A percentile compares a stretch with the other conserved stretches of the same genome.
These are phyloP conservation scores for Villa cingulata DNA, from an alignment of 2,888 invertebrate species.

Conservation along the genomic window DNA sequence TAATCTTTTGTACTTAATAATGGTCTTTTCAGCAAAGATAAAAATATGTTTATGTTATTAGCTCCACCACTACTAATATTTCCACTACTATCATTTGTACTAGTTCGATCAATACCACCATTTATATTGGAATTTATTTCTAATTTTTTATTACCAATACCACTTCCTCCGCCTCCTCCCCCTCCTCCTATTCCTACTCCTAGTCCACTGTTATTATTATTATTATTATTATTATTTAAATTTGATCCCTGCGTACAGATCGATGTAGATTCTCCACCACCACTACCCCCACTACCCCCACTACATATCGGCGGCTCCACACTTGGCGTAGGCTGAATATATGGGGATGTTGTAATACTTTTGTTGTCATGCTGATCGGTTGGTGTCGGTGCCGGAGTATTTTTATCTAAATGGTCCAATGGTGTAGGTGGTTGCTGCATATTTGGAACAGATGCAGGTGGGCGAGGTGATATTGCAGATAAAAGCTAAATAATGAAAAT, in stretches of 20 bases:
- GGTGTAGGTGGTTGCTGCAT: conserved; percentile 36
- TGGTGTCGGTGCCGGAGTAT: conserved; percentile 36
- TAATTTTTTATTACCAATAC: conserved; percentile 6
- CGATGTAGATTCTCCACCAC: conserved; percentile 2
- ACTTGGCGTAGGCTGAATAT: conserved; percentile 32
- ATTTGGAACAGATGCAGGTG: conserved; percentile 37
- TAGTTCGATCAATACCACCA: not conserved
- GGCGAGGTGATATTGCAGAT: conserved; percentile 48
- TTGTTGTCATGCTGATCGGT: conserved; percentile 36
- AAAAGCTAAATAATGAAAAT: conserved; percentile 20
- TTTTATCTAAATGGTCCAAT: conserved; percentile 35
- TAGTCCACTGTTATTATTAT: not conserved
- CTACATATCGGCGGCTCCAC: conserved; percentile 30
- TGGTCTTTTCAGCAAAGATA: conserved; percentile 54
- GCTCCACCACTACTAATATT: conserved; percentile 8
- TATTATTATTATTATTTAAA: not conserved
- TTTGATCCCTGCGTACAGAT: conserved; percentile 1
- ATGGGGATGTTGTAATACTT: conserved; percentile 35
- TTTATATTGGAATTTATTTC: not conserved
- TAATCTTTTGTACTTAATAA: conserved; percentile 62
- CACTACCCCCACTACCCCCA: too few relatives aligned
- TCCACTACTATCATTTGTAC: not conserved
- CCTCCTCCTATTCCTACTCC: too few relatives aligned
- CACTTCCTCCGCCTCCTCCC: not conserved
- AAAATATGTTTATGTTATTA: conserved; percentile 24